These are phyloP conservation scores for Berghia stephanieae DNA, from an alignment of 1,140 invertebrate genomes.

Conservation along the genomic window DNA sequence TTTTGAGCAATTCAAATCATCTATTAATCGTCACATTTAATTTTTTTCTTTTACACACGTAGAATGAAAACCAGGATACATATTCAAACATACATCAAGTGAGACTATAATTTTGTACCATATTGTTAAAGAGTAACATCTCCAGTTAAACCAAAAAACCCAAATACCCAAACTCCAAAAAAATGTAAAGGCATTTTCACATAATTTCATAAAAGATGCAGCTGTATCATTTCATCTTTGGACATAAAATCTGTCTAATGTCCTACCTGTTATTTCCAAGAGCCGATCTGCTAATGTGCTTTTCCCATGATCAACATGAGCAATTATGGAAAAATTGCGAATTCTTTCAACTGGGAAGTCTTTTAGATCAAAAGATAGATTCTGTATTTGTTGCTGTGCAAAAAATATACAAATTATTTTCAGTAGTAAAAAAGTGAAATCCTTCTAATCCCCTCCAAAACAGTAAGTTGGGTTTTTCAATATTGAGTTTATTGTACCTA, in stretches of 20 bases:
- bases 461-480: too few species aligned
- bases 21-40: too few species aligned
- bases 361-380: slow-evolving; percentile 44
- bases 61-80: too few species aligned
- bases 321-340: slow-evolving; percentile 95
- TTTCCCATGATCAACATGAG: slow-evolving; percentile 98
- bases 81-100: neutral
- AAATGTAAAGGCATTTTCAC: neutral
- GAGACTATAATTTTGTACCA: neutral
- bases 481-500: too few species aligned
- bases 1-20: too few species aligned
- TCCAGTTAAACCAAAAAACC: neutral
- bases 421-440: too few species aligned
- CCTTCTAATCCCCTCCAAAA: too few species aligned
- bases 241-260: too few species aligned
- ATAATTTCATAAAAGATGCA: too few species aligned
- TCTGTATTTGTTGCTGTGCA: slow-evolving; percentile 10
- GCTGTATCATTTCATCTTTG: too few species aligned
- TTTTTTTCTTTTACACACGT: too few species aligned
- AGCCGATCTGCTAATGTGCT: slow-evolving; percentile 93
- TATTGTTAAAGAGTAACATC: neutral
- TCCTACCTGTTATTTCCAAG: slow-evolving; percentile 84
- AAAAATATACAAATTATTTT: too few species aligned
- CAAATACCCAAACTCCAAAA: neutral
- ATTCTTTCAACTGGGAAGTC: slow-evolving; percentile 77